Percentiles rank a stretch among this genome's conserved stretches.
These are phyloP conservation scores for Lasioglossum zephyrum DNA, from an alignment of 2,888 invertebrate genomes.

Conservation along the genomic window DNA sequence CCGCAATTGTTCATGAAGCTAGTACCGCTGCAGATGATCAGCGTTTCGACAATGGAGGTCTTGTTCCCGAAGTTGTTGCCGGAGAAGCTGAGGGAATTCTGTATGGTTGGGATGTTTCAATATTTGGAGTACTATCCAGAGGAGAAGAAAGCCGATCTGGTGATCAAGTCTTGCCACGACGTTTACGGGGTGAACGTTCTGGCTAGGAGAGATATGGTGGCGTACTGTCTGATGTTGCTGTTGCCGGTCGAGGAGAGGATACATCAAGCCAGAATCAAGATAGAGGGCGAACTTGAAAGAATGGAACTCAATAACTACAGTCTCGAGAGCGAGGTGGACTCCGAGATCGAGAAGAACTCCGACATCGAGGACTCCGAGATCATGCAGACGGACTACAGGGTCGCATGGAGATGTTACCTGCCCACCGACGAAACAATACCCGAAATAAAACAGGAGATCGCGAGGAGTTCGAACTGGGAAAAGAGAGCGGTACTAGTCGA, in stretches of 20 bases:
- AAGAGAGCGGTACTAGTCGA: constrained; percentile 63
- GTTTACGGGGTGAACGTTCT: constrained; percentile 69
- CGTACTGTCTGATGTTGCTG: constrained; percentile 60
- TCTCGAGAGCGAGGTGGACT: no score
- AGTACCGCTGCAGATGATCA: constrained; percentile 70
- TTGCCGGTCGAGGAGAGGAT: constrained; percentile 73
- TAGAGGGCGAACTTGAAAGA: no score
- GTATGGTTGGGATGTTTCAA: constrained; percentile 22
- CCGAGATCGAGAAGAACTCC: no score
- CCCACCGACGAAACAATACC: constrained; percentile 69
- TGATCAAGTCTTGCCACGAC: constrained; percentile 68
- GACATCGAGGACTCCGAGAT: no score
- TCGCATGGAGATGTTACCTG: constrained; percentile 76
- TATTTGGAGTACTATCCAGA: constrained; percentile 72
- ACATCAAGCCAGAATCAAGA: constrained; percentile 68
- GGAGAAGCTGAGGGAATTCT: constrained; percentile 20
- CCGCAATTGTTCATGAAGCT: constrained; percentile 68
- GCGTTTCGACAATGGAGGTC: constrained; percentile 58
- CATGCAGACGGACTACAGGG: not conserved
- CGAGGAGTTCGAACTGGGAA: constrained; percentile 45
- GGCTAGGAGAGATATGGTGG: constrained; percentile 57
- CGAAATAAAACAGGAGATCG: constrained; percentile 70
- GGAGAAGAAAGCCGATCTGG: constrained; percentile 59
- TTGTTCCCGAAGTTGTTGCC: constrained; percentile 74
- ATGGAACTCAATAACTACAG: no score